Conservation (phyloP, 1,140 invertebrate species). For the Tribolium madens region DNA sequence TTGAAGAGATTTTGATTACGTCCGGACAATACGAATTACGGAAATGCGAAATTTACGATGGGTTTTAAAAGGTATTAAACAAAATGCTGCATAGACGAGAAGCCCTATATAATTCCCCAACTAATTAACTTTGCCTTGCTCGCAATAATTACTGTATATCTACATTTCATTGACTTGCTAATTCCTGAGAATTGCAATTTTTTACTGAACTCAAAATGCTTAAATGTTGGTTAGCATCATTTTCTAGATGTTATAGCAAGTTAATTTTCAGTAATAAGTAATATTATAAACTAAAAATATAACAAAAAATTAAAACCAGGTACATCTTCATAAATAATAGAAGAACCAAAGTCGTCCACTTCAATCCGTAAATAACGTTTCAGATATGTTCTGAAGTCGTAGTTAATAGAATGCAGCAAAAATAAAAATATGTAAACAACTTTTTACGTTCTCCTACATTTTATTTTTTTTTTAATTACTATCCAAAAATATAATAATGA, state of each 20-base stretch:
- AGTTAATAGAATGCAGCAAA: too few relatives aligned
- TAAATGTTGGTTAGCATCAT: background rate
- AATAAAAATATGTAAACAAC: too few relatives aligned
- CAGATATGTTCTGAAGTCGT: background rate
- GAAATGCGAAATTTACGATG: background rate
- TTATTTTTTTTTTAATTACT: too few relatives aligned
- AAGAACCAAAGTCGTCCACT: background rate
- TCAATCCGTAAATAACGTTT: background rate
- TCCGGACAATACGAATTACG: background rate
- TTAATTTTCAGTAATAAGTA: too few relatives aligned
- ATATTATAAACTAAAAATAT: too few relatives aligned
- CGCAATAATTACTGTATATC: background rate
- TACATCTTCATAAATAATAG: background rate
- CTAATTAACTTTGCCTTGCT: background rate
- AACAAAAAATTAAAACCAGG: background rate
- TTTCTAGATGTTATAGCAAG: background rate
- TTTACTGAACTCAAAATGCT: background rate
- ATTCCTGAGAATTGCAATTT: background rate
- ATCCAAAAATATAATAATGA: too few relatives aligned
- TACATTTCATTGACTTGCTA: constrained; percentile 23
- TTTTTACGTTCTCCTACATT: too few relatives aligned
- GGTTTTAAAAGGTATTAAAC: background rate
- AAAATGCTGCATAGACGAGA: background rate
- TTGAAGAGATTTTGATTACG: background rate
- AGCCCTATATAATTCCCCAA: constrained; percentile 8